Evolutionary conservation across 2,797 vertebrate genomes (phyloP), one percentile per base, ranked within the genome.

Genomic region (Brotula barbata): DNA sequence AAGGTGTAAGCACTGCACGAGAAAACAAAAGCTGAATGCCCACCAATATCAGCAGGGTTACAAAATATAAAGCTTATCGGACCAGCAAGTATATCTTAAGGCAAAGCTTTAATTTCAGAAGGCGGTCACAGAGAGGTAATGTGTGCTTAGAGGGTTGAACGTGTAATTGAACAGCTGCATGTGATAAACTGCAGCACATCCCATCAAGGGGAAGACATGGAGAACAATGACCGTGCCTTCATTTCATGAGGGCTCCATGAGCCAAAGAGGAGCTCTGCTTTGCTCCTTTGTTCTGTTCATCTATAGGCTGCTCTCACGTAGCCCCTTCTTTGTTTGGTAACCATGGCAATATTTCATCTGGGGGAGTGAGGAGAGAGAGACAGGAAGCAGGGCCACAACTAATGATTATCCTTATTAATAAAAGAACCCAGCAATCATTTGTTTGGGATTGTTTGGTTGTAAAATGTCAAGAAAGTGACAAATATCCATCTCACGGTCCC

Each of bases 251-350:
- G 39, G 64, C 14, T 59, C 68, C 64, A 54, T 19, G 43, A 78
- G 78, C 78, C 61, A 75, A 78, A 68, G 59, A 70, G 25, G 71
- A 83, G 79, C 83, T 64, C 75, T 78, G 83, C 72, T 84, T 81
- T 83, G 57, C 77, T 81, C 84, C 89, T 91, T 91, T 90, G 90
- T 91, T 92, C 89, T 89, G 72, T 75, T 77, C 81, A 62, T 83
- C 87, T 81, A 78, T 75, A 77, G 82, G 83, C 84, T 83, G 82
- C 81, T 70, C 83, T 76, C 81, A 82, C 87, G 87, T 88, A 85
- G 77, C 80, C 85, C 82, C 84, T 78, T 90, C 91, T 92, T 91
- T 91, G 91, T 92, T 92, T 89, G 88, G 92, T 93, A 88, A 91
- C 92, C 91, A 92, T 92, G 89, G 87, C 85, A 79, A 92, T 91